Conservation (phyloP, 2,888 invertebrate genomes). For the Cheilosia grossa region DNA sequence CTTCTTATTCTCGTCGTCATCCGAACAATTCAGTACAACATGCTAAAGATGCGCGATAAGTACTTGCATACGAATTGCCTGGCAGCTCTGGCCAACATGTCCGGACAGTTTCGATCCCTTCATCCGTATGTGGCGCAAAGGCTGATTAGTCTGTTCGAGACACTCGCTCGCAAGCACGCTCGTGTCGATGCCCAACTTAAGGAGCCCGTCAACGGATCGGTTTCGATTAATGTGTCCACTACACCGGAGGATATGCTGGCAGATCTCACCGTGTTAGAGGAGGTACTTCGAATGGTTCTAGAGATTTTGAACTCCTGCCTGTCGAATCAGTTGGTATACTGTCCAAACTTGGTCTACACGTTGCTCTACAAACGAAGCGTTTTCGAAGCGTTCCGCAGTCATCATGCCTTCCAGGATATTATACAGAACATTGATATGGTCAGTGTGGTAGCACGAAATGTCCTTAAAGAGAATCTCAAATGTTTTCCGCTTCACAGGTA, state of each 20-base stretch:
- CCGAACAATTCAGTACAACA: conserved; percentile 98
- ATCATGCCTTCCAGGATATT: conserved; percentile 95
- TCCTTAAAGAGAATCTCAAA: background rate
- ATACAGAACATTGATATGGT: conserved; percentile 98
- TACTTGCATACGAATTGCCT: conserved; percentile 99
- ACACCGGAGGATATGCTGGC: conserved; percentile 86
- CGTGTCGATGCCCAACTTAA: conserved; percentile 87
- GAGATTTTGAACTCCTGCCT: conserved; percentile 99
- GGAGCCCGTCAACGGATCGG: conserved; percentile 81
- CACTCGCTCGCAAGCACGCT: conserved; percentile 93
- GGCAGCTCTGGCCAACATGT: conserved; percentile 99
- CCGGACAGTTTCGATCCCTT: conserved; percentile 94
- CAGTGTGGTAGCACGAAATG: conserved; percentile 77
- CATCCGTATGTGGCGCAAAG: conserved; percentile 98
- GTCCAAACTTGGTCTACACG: conserved; percentile 97
- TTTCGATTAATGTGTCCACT: conserved; percentile 80
- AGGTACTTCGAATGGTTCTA: conserved; percentile 97
- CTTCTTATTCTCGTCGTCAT: conserved; percentile 97
- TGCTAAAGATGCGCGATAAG: conserved; percentile 97
- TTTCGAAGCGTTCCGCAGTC: conserved; percentile 93
- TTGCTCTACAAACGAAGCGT: conserved; percentile 95
- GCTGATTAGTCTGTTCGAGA: conserved; percentile 95
- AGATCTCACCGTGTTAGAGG: conserved; percentile 96
- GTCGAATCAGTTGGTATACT: conserved; percentile 92
- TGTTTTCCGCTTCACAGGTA: conserved; percentile 82